Evolutionary conservation across 2,888 invertebrate species (phyloP).

Genomic region (Harpalus rubripes): DNA sequence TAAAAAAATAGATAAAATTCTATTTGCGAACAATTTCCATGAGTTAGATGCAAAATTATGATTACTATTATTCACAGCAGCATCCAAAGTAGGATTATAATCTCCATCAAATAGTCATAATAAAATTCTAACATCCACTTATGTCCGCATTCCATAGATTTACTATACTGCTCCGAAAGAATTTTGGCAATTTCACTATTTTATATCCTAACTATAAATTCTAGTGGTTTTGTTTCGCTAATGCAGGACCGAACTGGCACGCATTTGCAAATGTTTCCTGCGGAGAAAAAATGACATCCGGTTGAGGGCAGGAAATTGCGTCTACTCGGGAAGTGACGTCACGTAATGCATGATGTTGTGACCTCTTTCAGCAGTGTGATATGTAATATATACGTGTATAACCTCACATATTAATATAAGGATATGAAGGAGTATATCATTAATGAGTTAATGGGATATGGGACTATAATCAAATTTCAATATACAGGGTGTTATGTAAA

Average conservation of each 20-base stretch:
- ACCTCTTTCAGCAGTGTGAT: background rate
- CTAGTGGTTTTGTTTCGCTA: constrained; percentile 20
- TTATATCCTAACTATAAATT: constrained; percentile 17
- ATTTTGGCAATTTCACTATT: constrained; percentile 35
- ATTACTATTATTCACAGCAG: background rate
- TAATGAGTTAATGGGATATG: no score
- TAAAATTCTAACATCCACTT: constrained; percentile 25
- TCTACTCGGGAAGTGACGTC: background rate
- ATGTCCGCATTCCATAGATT: background rate
- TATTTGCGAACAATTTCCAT: background rate
- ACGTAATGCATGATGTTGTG: background rate
- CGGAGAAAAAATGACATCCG: constrained; percentile 42
- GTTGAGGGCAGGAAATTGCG: constrained; percentile 26
- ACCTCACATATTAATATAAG: background rate
- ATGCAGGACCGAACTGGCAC: constrained; percentile 32
- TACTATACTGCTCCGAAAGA: background rate
- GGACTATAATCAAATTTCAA: no score
- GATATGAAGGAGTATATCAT: no score
- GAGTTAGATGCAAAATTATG: background rate
- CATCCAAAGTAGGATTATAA: background rate
- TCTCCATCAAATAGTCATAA: background rate
- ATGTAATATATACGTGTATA: background rate
- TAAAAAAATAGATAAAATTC: background rate
- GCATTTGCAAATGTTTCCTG: constrained; percentile 50
- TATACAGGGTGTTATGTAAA: no score